Conservation (phyloP, 2,888 invertebrate species). For the Dolichopus griseipennis region DNA sequence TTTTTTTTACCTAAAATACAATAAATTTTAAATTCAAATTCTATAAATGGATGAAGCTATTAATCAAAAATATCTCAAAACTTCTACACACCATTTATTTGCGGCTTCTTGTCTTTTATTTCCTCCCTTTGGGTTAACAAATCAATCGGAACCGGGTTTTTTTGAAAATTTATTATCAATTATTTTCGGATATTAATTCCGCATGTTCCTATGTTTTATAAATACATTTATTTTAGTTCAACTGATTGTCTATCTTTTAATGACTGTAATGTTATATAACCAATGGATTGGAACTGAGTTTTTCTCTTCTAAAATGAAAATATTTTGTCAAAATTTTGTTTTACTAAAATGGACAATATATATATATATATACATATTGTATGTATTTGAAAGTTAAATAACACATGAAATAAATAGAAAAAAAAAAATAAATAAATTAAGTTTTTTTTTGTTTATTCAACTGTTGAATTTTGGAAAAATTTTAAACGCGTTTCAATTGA, state of each 20-base stretch:
- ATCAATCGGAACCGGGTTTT: no score
- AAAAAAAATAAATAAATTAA: not conserved
- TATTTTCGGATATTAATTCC: no score
- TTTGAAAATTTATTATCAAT: no score
- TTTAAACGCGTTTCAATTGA: no score
- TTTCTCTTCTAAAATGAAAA: not conserved
- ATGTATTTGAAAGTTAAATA: no score
- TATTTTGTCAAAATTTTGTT: not conserved
- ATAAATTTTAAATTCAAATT: not conserved
- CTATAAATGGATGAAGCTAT: not conserved
- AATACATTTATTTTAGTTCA: no score
- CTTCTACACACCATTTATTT: constrained; percentile 16
- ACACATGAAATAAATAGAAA: not conserved
- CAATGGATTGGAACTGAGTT: not conserved
- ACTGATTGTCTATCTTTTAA: no score
- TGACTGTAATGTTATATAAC: not conserved
- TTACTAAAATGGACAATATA: no score
- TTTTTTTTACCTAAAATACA: not conserved
- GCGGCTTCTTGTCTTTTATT: constrained; percentile 9
- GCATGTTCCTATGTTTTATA: no score
- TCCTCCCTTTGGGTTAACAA: no score
- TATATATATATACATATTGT: no score
- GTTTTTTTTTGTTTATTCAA: not conserved
- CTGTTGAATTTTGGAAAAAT: not conserved
- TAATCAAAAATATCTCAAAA: constrained; percentile 3